A percentile compares a stretch with the other conserved stretches of the same genome.
These are phyloP conservation scores for Ophiodon elongatus DNA, from an alignment of 2,113 vertebrate genomes.

Conservation along the genomic window DNA sequence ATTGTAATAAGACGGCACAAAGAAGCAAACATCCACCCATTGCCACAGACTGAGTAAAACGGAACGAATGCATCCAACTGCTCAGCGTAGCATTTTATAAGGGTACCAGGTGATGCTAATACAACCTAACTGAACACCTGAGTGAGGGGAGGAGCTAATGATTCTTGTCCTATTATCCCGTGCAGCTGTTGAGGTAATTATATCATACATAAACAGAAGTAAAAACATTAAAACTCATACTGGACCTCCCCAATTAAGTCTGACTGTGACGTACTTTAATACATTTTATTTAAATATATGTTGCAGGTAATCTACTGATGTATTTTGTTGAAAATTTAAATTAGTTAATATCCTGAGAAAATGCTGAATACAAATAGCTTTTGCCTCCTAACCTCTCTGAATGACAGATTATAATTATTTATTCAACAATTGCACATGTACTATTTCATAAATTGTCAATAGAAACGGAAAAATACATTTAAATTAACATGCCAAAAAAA, in stretches of 20 bases:
- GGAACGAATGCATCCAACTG: accelerated
- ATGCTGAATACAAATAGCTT: not conserved
- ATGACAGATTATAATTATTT: not conserved
- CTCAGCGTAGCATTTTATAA: constrained; percentile 47
- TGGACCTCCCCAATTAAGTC: too few species aligned
- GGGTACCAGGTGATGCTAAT: constrained; percentile 63
- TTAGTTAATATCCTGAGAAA: not conserved
- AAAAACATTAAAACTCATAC: not conserved
- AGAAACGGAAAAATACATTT: too few species aligned
- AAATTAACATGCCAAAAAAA: too few species aligned
- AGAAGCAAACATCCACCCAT: constrained; percentile 69
- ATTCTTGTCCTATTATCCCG: not conserved
- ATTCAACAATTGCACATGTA: too few species aligned
- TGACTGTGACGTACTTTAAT: not conserved
- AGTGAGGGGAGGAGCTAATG: constrained; percentile 54
- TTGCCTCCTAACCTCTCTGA: not conserved
- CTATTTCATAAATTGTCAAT: too few species aligned
- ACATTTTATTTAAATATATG: not conserved
- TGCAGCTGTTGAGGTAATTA: not conserved
- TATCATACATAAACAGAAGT: not conserved
- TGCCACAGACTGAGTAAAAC: constrained; percentile 51
- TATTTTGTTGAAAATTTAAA: constrained; percentile 1
- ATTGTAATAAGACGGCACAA: constrained; percentile 45
- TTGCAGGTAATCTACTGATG: not conserved
- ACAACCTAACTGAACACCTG: constrained; percentile 61